Conservation (phyloP, 2,797 vertebrate genomes). For the Coranthus polyacanthus region DNA sequence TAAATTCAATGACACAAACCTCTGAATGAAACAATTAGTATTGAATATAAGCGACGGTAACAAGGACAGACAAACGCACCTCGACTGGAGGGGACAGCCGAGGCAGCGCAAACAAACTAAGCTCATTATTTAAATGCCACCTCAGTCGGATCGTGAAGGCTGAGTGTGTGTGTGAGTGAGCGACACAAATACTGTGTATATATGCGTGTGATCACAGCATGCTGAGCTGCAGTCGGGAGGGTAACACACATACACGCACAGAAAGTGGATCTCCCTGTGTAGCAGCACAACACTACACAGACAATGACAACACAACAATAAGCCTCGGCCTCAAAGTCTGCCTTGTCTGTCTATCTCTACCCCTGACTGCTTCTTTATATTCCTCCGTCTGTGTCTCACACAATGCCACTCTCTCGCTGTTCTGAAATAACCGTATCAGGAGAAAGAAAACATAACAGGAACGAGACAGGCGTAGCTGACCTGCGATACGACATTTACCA, state of each 20-base stretch:
- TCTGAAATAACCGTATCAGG: conserved; percentile 33
- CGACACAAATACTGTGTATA: conserved; percentile 23
- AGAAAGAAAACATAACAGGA: conserved; percentile 14
- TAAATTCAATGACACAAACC: conserved; percentile 37
- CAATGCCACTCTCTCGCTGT: conserved; percentile 40
- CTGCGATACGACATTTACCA: conserved; percentile 26
- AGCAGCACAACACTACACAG: conserved; percentile 35
- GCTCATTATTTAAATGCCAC: conserved; percentile 84
- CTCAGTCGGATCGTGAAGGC: conserved; percentile 68
- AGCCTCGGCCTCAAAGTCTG: conserved; percentile 54
- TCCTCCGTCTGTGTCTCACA: conserved; percentile 44
- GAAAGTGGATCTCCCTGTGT: conserved; percentile 56
- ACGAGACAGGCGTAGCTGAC: conserved; percentile 26
- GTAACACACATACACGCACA: conserved; percentile 48
- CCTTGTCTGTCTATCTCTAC: conserved; percentile 43
- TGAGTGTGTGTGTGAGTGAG: conserved; percentile 41
- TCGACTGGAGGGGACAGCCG: conserved; percentile 60
- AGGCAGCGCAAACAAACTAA: conserved; percentile 70
- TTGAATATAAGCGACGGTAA: conserved; percentile 53
- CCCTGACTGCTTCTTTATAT: conserved; percentile 51
- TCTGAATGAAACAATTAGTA: conserved; percentile 66
- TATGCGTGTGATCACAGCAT: conserved; percentile 34
- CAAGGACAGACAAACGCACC: conserved; percentile 52
- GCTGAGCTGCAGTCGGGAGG: conserved; percentile 60
- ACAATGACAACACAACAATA: conserved; percentile 62